Evolutionary conservation across 2,888 invertebrate genomes (phyloP).

Genomic region (Camptogramma bilineatum): DNA sequence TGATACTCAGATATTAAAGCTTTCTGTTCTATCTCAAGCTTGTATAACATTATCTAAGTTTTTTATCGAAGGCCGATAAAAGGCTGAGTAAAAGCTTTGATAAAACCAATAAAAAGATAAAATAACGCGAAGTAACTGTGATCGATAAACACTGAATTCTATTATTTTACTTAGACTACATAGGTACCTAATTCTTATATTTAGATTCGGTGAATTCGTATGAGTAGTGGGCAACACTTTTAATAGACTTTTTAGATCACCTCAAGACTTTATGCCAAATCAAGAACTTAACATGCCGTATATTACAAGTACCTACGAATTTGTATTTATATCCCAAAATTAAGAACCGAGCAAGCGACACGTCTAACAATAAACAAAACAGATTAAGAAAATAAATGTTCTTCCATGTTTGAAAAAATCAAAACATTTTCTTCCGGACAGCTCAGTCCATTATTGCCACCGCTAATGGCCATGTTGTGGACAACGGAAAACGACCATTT

Average conservation of each 20-base stretch:
- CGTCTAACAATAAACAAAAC: constrained; percentile 1
- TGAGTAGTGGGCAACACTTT: no score
- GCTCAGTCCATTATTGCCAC: constrained; percentile 80
- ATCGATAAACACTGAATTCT: constrained; percentile 14
- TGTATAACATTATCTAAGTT: constrained; percentile 74
- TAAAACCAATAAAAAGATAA: constrained; percentile 51
- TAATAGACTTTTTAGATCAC: no score
- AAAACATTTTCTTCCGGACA: constrained; percentile 51
- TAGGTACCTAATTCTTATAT: no score
- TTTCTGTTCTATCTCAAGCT: constrained; percentile 79
- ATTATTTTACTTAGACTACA: background rate
- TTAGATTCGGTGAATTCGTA: no score
- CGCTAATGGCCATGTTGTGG: constrained; percentile 80
- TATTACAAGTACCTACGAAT: background rate
- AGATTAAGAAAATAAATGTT: constrained; percentile 15
- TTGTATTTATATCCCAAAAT: background rate
- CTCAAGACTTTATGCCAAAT: no score
- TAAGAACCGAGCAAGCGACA: background rate
- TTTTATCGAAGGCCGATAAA: constrained; percentile 75
- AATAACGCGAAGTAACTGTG: constrained; percentile 23
- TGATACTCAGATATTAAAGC: constrained; percentile 76
- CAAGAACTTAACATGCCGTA: background rate
- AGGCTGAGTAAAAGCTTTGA: constrained; percentile 76
- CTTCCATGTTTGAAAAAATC: constrained; percentile 36
- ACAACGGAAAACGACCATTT: constrained; percentile 85